Percentiles rank a stretch among this genome's conserved stretches.
These are phyloP conservation scores for Diplolepis rosae DNA, from an alignment of 2,888 invertebrate species.

Conservation along the genomic window DNA sequence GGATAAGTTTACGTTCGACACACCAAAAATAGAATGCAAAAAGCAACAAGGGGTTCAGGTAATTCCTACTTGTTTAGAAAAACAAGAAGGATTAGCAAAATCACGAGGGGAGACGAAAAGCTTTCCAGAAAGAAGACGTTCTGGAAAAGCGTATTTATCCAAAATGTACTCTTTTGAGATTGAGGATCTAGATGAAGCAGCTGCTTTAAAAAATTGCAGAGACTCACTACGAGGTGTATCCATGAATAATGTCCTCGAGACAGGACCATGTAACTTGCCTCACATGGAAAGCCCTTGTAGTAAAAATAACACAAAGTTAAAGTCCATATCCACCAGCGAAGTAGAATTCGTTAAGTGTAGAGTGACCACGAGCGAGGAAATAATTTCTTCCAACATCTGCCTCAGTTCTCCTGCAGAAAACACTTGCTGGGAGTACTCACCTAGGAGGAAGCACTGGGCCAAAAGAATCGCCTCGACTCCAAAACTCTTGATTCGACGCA, in stretches of 20 bases:
- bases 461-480: conserved; percentile 37
- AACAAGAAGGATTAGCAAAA: conserved; percentile 7
- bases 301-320: conserved; percentile 33
- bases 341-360: conserved; percentile 67
- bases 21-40: conserved; percentile 43
- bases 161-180: conserved; percentile 72
- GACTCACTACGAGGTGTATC: conserved; percentile 63
- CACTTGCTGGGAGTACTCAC: conserved; percentile 63
- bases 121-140: conserved; percentile 54
- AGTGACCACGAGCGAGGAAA: conserved; percentile 68
- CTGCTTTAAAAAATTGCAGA: conserved; percentile 50
- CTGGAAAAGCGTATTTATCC: conserved; percentile 65
- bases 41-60: conserved; percentile 32
- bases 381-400: conserved; percentile 58
- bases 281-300: conserved; percentile 50
- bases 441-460: conserved; percentile 50
- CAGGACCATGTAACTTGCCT: conserved; percentile 63
- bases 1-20: conserved; percentile 67
- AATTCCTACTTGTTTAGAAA: conserved; percentile 16
- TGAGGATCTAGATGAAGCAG: conserved; percentile 63
- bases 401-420: conserved; percentile 56
- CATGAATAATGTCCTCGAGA: conserved; percentile 63
- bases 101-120: conserved; percentile 18
- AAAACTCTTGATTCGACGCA: conserved; percentile 38
- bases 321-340: conserved; percentile 50